These are phyloP conservation scores for Speoplatyrhinus poulsoni DNA, from an alignment of 2,113 vertebrate species.

Conservation along the genomic window DNA sequence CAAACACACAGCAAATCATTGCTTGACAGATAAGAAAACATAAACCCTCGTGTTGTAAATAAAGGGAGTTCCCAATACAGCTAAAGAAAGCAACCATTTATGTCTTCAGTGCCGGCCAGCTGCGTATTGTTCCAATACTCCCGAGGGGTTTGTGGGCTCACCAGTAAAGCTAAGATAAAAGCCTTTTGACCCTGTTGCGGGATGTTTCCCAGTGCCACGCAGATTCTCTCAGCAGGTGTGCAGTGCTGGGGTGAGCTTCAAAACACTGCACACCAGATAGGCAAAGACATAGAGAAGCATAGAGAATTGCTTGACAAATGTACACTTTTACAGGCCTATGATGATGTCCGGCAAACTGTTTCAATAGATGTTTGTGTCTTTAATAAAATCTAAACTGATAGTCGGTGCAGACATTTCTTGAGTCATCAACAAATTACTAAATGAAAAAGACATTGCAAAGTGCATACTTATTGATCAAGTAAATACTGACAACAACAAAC, in stretches of 20 bases:
- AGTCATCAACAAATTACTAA: too few relatives aligned
- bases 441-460: too few relatives aligned
- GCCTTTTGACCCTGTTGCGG: conserved; percentile 62
- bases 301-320: too few relatives aligned
- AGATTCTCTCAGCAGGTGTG: conserved; percentile 67
- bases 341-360: too few relatives aligned
- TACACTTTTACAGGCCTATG: too few relatives aligned
- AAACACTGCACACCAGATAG: conserved; percentile 71
- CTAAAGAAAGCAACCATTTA: conserved; percentile 18
- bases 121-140: conserved; percentile 56
- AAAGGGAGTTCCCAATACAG: conserved; percentile 50
- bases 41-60: conserved; percentile 50
- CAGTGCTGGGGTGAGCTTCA: conserved; percentile 65
- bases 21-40: conserved; percentile 21
- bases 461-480: too few relatives aligned
- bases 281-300: conserved; percentile 29
- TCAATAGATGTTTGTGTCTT: too few relatives aligned
- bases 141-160: conserved; percentile 63
- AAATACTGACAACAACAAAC: too few relatives aligned
- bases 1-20: background rate
- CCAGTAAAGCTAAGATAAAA: conserved; percentile 71
- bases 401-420: too few relatives aligned
- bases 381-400: too few relatives aligned
- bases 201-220: conserved; percentile 71
- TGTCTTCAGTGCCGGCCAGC: conserved; percentile 52